phyloP scores from a whole-genome alignment of 2,113 vertebrate species.

The Erpornis zantholeuca region DNA sequence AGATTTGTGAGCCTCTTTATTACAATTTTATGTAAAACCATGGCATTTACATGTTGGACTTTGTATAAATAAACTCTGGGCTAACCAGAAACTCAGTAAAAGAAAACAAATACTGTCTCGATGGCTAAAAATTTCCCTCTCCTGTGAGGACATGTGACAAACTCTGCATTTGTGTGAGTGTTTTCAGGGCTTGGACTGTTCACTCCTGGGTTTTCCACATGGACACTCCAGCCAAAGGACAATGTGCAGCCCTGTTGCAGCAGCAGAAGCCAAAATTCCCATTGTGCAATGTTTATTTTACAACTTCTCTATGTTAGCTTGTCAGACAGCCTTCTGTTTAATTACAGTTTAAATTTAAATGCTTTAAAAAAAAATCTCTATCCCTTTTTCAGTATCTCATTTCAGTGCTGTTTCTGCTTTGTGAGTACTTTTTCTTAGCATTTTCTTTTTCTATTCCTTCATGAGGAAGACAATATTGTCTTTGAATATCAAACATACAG shows the following conservation, averaged over 20 bases:
- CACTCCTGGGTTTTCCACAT: neutral
- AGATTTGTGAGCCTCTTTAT: neutral
- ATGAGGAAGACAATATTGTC: neutral
- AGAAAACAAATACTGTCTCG: neutral
- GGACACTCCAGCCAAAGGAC: neutral
- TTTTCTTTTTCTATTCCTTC: neutral
- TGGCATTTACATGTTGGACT: neutral
- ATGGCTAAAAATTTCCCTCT: neutral
- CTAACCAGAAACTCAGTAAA: neutral
- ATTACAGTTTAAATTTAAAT: neutral
- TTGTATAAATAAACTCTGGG: neutral
- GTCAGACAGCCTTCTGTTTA: neutral
- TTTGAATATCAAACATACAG: neutral
- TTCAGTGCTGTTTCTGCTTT: neutral
- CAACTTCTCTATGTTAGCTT: neutral
- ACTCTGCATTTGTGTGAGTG: neutral
- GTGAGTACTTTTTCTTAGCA: neutral
- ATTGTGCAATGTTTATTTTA: neutral
- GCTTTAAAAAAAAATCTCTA: neutral
- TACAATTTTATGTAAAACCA: neutral
- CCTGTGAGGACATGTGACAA: neutral
- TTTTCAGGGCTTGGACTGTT: neutral
- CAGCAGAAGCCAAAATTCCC: neutral
- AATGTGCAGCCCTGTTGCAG: neutral
- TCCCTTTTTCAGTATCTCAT: neutral